A percentile compares a stretch with the other conserved stretches of the same genome.
Evolutionary conservation across 2,113 vertebrate genomes (phyloP).

Genomic region (Catharus minimus): DNA sequence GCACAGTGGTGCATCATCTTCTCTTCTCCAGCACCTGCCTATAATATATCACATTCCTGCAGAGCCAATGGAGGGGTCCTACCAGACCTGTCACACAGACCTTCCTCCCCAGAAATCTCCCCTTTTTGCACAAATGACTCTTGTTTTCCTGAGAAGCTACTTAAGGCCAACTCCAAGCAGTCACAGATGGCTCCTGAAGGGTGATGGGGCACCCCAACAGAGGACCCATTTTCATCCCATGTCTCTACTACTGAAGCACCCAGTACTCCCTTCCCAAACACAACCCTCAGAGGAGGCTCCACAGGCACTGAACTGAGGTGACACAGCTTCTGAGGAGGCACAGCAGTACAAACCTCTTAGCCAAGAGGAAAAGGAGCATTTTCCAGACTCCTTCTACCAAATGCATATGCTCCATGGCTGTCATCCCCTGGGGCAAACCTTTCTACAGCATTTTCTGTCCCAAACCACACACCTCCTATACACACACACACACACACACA

Average conservation of each 20-base stretch:
- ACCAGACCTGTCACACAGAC: background rate
- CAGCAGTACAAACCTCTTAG: background rate
- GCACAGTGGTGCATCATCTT: background rate
- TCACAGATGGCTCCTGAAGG: background rate
- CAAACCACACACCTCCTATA: background rate
- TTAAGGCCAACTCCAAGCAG: background rate
- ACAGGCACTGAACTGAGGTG: background rate
- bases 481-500: background rate
- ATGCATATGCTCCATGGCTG: background rate
- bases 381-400: background rate
- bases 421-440: background rate
- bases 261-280: background rate
- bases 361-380: background rate
- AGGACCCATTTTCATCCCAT: background rate
- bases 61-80: background rate
- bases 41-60: background rate
- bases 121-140: background rate
- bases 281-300: background rate
- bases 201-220: background rate
- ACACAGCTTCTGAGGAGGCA: background rate
- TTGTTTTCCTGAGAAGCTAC: background rate
- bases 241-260: background rate
- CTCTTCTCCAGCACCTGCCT: background rate
- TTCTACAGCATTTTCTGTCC: background rate
- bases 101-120: background rate